Percentiles rank a stretch among this genome's conserved stretches.
Conservation (phyloP, 2,113 vertebrate genomes). For the Vulpes vulpes region DNA sequence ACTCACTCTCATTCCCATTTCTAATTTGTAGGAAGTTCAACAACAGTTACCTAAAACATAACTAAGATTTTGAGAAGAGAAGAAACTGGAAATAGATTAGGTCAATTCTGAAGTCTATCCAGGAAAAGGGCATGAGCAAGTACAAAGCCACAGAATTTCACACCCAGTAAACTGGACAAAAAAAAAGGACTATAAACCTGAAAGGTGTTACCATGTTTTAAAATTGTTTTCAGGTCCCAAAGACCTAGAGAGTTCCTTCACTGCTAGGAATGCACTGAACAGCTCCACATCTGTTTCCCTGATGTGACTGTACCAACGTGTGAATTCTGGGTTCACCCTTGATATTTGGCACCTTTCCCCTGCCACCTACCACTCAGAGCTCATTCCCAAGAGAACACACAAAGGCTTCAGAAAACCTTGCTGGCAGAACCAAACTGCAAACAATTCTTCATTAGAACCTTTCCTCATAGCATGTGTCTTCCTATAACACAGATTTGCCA, state of each 20-base stretch:
- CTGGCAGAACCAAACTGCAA: not conserved
- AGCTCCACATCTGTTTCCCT: not conserved
- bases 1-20: not conserved
- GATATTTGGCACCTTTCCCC: not conserved
- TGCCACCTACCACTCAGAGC: not conserved
- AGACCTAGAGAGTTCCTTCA: not conserved
- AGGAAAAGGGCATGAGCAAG: not conserved
- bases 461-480: not conserved
- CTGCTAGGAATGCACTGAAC: not conserved
- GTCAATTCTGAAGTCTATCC: not conserved
- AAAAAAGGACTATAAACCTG: not conserved
- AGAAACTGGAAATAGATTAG: constrained; percentile 47
- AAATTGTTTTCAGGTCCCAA: not conserved
- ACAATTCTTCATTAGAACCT: not conserved
- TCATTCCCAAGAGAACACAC: not conserved
- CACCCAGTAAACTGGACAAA: not conserved
- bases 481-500: not conserved
- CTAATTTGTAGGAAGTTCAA: constrained; percentile 31
- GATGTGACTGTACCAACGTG: no score
- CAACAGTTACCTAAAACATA: constrained; percentile 21
- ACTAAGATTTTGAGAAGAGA: not conserved
- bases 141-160: not conserved
- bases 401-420: not conserved
- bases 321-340: not conserved
- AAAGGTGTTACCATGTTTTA: not conserved